Evolutionary conservation across 2,797 vertebrate genomes (phyloP), one percentile per base, ranked within the genome.

Genomic region (Hypotaenidia philippensis): DNA sequence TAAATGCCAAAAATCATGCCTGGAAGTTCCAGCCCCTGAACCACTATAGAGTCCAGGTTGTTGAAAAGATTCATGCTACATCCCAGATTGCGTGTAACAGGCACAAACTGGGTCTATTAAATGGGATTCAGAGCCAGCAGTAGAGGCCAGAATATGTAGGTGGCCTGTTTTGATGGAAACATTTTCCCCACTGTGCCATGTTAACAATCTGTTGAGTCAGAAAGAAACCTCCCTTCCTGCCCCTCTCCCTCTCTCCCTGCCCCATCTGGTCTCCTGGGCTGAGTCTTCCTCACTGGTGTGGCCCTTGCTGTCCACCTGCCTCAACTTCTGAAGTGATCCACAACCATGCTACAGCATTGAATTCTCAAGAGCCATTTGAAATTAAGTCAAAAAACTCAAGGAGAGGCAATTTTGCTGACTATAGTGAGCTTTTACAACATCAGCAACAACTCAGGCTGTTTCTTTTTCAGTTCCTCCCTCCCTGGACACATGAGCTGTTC

Each of bases 381-480:
- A 84, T 90, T 68, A 93, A 92, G 89, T 87, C 77, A 95, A 84
- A 61, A 61, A 52, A 32, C 31, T 60, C 74, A 83, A 95, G 1
- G 4, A 60, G 74, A 96, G 72, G 95, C 52, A 84, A 91, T 93
- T 96, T 86, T 50, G 63, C 91, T 95, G 97, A 93, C 70, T 96
- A 84, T 6, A 94, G 84, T 82, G 87, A 88, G 78, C 68, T 89
- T 96, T 97, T 96, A 90, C 83, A 96, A 93, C 85, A 76, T 72
- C 44, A 91, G 69, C 47, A 84, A 88, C 44, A 63, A 49, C 31
- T 56, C 68, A 93, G 72, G 45, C 87, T 92, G 69, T 61, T 45
- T 31, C 11, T 52, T 74, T 84, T 89, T 89, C 78, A n/a, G 5
- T 49, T 91, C 40, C 47, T 90, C 40, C 52, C 64, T 91, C 83